Evolutionary conservation across 2,888 invertebrate species (phyloP), one percentile per base, ranked within the genome.

Genomic region (Sabellastarte sp.): DNA sequence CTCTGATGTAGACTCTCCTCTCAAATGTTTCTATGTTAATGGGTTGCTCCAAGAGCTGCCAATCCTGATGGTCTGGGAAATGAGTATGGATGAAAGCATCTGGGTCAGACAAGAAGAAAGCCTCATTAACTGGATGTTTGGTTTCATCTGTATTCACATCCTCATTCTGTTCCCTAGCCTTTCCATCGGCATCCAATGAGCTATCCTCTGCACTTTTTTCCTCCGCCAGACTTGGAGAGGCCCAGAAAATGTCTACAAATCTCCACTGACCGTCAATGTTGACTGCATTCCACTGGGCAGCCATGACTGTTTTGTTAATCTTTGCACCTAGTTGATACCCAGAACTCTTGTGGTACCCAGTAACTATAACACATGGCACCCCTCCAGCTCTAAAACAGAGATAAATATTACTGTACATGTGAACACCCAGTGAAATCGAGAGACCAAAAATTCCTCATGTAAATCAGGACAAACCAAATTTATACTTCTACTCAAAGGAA

Each of bases 251-350:
- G 64, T 80, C 81, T 2, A 80, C 59, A 61, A 80, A 76, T 20
- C 79, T 72, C 82, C 81, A 81, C 52, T 77, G 76, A n/a, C 73
- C 77, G 31, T 74, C 73, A 15, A 80, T 69, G 57, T 73, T 78
- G 3, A 80, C 80, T 15, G 79, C 79, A 68, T 82, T 82, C 82
- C 82, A 82, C 71, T 82, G 82, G 5, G 81, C 81, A 0, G 76
- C 76, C 79, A 80, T 76, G n/a, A 63, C 65, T 60, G 73, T 73
- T 31, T 76, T 68, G 69, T 81, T 76, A 28, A 75, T 70, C 3
- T 33, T 32, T 30, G 69, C 72, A 20, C 81, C 82, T 10, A 80
- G 74, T 64, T 79, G 76, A 64, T 80, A 82, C 30, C 80, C 80
- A 32, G 80, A 78, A 64, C 80, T 81, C 67, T 82, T 82, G 74